Percentiles rank a stretch among this genome's conserved stretches.
These are phyloP conservation scores for Diarsia dahlii DNA, from an alignment of 2,888 invertebrate genomes.

Conservation along the genomic window DNA sequence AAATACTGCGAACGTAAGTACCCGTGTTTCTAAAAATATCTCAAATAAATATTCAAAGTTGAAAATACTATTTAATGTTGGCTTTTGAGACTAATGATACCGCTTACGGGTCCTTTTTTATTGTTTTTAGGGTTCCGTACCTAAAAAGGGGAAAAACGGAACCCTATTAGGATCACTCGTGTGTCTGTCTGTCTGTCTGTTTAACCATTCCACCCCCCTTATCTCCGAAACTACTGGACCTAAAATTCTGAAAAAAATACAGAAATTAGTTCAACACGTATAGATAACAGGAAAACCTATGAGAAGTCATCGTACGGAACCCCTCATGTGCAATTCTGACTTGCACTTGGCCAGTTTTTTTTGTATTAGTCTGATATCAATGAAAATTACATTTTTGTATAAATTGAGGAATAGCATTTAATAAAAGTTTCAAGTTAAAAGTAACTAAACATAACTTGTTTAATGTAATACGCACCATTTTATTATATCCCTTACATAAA, in stretches of 20 bases:
- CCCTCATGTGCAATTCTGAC: too few species aligned
- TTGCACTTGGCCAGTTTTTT: too few species aligned
- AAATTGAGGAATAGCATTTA: background rate
- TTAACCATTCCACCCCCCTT: too few species aligned
- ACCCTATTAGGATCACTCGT: too few species aligned
- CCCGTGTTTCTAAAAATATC: constrained; percentile 10
- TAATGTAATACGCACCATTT: background rate
- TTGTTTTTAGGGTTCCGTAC: background rate
- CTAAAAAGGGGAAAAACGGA: too few species aligned
- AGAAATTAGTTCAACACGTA: too few species aligned
- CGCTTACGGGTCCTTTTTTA: background rate
- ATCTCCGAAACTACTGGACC: too few species aligned
- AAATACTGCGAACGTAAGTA: background rate
- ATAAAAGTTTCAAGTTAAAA: background rate
- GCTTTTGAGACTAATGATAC: background rate
- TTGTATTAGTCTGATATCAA: background rate
- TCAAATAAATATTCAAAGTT: constrained; percentile 1
- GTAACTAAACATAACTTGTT: background rate
- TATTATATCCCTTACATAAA: background rate
- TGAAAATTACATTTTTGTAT: background rate
- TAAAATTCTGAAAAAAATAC: too few species aligned
- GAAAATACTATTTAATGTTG: background rate
- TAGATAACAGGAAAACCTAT: too few species aligned
- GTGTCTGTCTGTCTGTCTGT: too few species aligned
- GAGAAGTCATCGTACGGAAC: too few species aligned